Conservation (phyloP, 2,797 vertebrate species). For the Bovichtus variegatus region DNA sequence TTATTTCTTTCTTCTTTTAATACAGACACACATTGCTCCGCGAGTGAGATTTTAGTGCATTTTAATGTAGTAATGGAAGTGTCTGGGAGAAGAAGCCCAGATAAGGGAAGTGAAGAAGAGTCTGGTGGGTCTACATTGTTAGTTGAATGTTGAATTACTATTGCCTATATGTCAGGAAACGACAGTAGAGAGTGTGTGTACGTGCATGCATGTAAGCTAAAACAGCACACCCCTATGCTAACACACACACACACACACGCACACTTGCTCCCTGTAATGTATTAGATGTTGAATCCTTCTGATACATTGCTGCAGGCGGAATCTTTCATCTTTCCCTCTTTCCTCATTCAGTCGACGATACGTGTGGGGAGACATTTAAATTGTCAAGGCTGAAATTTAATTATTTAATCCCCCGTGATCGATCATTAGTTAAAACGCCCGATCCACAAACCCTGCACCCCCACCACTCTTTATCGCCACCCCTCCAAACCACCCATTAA, state of each 20-base stretch:
- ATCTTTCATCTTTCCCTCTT: conserved; percentile 75
- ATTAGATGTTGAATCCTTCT: conserved; percentile 69
- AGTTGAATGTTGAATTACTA: conserved; percentile 49
- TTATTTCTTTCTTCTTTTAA: conserved; percentile 20
- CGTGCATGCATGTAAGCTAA: conserved; percentile 22
- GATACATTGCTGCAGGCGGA: conserved; percentile 68
- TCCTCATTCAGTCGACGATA: conserved; percentile 61
- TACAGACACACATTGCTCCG: conserved; percentile 44
- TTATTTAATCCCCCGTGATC: conserved; percentile 81
- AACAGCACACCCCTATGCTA: conserved; percentile 25
- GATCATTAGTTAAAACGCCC: conserved; percentile 78
- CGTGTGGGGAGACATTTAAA: conserved; percentile 77
- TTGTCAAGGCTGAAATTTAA: conserved; percentile 79
- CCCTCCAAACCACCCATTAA: conserved; percentile 56
- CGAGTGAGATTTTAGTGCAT: conserved; percentile 47
- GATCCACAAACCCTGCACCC: conserved; percentile 36
- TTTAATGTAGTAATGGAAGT: conserved; percentile 50
- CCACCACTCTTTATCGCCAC: conserved; percentile 10
- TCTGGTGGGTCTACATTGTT: conserved; percentile 42
- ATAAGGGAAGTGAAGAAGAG: conserved; percentile 57
- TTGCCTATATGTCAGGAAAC: conserved; percentile 53
- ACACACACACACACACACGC: conserved; percentile 15
- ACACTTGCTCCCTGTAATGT: conserved; percentile 44
- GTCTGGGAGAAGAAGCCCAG: conserved; percentile 50
- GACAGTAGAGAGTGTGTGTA: conserved; percentile 15